Evolutionary conservation across 2,888 invertebrate genomes (phyloP), one percentile per base, ranked within the genome.

Genomic region (Acanthosepion pharaonis): DNA sequence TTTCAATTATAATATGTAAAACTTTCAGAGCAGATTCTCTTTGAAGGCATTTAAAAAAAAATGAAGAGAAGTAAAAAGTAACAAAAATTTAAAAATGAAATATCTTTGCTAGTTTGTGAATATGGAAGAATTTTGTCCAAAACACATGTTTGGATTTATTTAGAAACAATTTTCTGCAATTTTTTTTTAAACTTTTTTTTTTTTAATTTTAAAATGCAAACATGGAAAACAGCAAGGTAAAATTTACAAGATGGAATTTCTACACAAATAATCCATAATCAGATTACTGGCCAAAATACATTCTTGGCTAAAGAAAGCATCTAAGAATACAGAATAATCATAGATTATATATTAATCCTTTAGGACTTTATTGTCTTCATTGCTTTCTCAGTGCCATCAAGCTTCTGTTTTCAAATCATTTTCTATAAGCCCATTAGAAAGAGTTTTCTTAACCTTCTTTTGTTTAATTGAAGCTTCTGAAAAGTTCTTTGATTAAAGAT

Each of bases 241-340:
- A 78, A n/a, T 78, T 78, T 78, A 78, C 78, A 78, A 78, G 78
- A 33, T 78, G 78, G 11, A 78, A n/a, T 78, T 78, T 78, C 11
- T 78, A 33, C 78, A 15, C 78, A 33, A 78, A 78, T 78, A 78
- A 78, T 78, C 78, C 78, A n/a, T 78, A n/a, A 78, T 78, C 78
- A 78, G 78, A 78, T 78, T 78, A 78, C n/a, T 78, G 78, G 78
- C 78, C 78, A 78, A 78, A 78, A 78, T 78, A 78, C 78, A 78
- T 78, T 78, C 9, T 33, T 78, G 78, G 78, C 78, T 78, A 78
- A 78, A 78, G 78, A 78, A 78, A 78, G n/a, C 78, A n/a, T 78
- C 78, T 78, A 78, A 78, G 78, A 78, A 78, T 78, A 78, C 78
- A 78, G 78, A 78, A 78, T 78, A 78, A 78, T 78, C 78, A 11